Conservation (phyloP, 2,888 invertebrate species). For the Deroplatys truncata region DNA sequence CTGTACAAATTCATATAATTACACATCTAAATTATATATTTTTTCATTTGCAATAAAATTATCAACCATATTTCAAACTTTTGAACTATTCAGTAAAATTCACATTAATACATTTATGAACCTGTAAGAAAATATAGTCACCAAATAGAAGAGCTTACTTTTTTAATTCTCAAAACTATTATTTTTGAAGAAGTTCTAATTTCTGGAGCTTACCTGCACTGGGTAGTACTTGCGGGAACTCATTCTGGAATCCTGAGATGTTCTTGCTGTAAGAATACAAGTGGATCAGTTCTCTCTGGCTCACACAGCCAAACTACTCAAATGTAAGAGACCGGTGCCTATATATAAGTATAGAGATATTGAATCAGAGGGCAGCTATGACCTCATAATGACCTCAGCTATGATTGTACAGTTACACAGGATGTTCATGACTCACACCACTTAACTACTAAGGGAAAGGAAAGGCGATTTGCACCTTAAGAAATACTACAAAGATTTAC, state of each 20-base stretch:
- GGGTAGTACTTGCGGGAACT: constrained; percentile 9
- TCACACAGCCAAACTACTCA: neutral
- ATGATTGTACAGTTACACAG: neutral
- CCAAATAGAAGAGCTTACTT: too few species aligned
- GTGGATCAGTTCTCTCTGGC: neutral
- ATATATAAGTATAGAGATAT: neutral
- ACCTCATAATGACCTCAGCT: neutral
- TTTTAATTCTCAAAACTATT: too few species aligned
- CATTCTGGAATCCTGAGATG: neutral
- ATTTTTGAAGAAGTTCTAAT: too few species aligned
- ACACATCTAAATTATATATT: too few species aligned
- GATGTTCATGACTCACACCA: neutral
- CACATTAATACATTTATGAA: too few species aligned
- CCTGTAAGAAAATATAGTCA: too few species aligned
- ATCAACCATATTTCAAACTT: too few species aligned
- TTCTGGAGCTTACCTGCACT: neutral
- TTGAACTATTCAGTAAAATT: too few species aligned
- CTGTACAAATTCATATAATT: too few species aligned
- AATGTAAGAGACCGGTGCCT: neutral
- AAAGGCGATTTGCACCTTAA: neutral
- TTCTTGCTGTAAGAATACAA: neutral
- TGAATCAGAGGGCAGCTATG: neutral
- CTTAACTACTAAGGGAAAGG: neutral
- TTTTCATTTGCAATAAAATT: too few species aligned
- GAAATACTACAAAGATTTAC: neutral